Conservation (phyloP, 2,797 vertebrate species). For the Acestrorhynchus altus region DNA sequence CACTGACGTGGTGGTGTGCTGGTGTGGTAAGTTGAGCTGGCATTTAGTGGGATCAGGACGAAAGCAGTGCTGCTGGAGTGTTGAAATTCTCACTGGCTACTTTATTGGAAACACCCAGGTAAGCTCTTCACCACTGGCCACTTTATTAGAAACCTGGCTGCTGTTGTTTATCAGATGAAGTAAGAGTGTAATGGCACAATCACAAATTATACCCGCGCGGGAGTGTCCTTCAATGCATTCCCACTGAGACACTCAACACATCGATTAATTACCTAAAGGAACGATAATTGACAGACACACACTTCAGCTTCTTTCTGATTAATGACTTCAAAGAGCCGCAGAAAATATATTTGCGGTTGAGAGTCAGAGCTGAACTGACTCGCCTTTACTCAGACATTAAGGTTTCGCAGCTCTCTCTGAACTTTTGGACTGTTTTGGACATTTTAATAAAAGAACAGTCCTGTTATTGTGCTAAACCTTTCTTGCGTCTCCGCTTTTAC, state of each 20-base stretch:
- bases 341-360: neutral
- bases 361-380: neutral
- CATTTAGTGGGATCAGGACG: too few relatives aligned
- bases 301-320: neutral
- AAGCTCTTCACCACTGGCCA: too few relatives aligned
- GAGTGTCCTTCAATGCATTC: neutral
- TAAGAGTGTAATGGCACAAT: neutral
- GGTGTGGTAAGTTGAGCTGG: too few relatives aligned
- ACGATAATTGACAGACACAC: constrained; percentile 16
- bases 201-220: too few relatives aligned
- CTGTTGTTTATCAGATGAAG: neutral
- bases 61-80: too few relatives aligned
- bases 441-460: too few relatives aligned
- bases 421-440: too few relatives aligned
- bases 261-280: constrained; percentile 20
- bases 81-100: too few relatives aligned
- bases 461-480: too few relatives aligned
- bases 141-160: neutral
- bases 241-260: neutral
- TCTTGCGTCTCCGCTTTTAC: too few relatives aligned
- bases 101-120: too few relatives aligned
- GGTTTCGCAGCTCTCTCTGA: neutral
- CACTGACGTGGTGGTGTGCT: too few relatives aligned
- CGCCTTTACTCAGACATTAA: neutral
- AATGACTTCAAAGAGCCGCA: neutral